A percentile compares a stretch with the other conserved stretches of the same genome.
phyloP scores from a whole-genome alignment of 2,797 vertebrate genomes.

The Steatocranus sp. region DNA sequence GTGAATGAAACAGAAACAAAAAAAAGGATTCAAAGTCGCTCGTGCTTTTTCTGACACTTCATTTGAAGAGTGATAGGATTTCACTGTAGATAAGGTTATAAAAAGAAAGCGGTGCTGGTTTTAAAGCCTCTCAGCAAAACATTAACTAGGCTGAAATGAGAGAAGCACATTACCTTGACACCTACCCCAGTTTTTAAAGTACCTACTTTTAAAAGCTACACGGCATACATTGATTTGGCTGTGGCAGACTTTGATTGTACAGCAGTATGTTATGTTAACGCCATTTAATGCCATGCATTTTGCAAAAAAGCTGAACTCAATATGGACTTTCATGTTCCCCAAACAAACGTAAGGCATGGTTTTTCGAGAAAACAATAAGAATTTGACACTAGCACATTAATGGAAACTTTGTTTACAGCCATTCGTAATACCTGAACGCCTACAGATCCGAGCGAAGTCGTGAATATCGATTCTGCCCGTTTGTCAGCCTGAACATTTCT shows the following conservation, averaged over 20 bases:
- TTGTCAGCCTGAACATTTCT: conserved; percentile 19
- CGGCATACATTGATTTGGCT: conserved; percentile 11
- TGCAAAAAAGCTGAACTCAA: conserved; percentile 22
- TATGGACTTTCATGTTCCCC: conserved; percentile 29
- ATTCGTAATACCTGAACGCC: conserved; percentile 36
- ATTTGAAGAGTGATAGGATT: conserved; percentile 22
- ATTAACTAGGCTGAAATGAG: conserved; percentile 13
- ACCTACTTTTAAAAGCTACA: neutral
- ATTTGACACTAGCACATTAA: conserved; percentile 45
- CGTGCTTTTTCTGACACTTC: conserved; percentile 8
- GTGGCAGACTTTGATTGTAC: conserved; percentile 1
- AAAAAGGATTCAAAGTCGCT: conserved; percentile 22
- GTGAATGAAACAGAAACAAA: conserved; percentile 18
- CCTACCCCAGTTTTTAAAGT: neutral
- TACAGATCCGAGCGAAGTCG: conserved; percentile 14
- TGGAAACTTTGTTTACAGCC: conserved; percentile 43
- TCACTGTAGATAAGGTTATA: neutral
- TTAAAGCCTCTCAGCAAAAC: conserved; percentile 35
- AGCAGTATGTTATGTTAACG: conserved; percentile 6
- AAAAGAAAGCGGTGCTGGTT: conserved; percentile 12
- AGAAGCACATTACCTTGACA: conserved; percentile 24
- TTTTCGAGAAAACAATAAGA: conserved; percentile 10
- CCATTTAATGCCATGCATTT: conserved; percentile 1
- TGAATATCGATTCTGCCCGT: conserved; percentile 55
- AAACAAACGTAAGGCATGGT: conserved; percentile 15